Evolutionary conservation across 1,140 invertebrate genomes (phyloP), one percentile per base, ranked within the genome.

Genomic region (Drosophila pectinifera): DNA sequence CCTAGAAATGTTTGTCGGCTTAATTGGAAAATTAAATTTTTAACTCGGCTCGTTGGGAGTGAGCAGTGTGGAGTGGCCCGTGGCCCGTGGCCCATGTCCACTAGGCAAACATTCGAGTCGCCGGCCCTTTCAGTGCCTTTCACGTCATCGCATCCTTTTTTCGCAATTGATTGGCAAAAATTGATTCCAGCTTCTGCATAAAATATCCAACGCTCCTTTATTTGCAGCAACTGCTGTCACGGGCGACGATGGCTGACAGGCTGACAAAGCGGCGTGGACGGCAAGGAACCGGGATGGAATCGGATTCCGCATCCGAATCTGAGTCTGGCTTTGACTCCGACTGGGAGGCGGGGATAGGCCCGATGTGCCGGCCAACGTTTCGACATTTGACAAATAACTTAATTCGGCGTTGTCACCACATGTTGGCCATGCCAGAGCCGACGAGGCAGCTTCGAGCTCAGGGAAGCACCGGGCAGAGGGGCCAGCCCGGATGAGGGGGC

Each of bases 361-460:
- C 24, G 41, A 70, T 70, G 42, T 67, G 46, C 56, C 55, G 76
- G 49, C 61, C 75, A 76, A 68, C 74, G 45, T 65, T 89, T 68
- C 84, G 76, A 86, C 83, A 73, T 86, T 88, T 88, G 83, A 72
- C 79, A 88, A 88, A 89, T 89, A 88, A 88, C 84, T 88, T 88
- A 88, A 88, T 88, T 88, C 83, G 67, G 55, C 68, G 80, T 62
- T 88, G 84, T 88, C 84, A 84, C 83, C 83, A 89, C 84, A 89
- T 78, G 74, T 72, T 78, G 65, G 67, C 46, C 31, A 57, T 67
- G 46, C 42, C 55, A 43, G 26, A 14, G 28, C 34, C 41, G 49
- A 48, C 56, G 36, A n/a, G 36, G 48, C 31, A 45, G 39, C 22
- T 36, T 34, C 20, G 22, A 45, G 39, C 22, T 36, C 49, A 36